Evolutionary conservation across 2,797 vertebrate genomes (phyloP), one percentile per base, ranked within the genome.

Genomic region (Squalus acanthias): DNA sequence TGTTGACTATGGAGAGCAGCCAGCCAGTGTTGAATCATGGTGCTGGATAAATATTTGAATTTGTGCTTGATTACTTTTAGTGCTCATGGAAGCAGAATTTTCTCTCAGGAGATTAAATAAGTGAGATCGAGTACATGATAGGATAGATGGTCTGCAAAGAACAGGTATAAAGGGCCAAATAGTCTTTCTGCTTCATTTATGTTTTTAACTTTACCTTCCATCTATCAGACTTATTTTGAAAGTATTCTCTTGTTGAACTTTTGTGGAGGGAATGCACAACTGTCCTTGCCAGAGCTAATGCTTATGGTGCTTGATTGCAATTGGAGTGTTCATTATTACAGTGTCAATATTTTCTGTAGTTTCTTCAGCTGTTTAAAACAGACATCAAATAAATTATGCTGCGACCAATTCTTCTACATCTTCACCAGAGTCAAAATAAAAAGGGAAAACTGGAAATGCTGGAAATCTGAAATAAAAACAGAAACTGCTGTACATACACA

Each of bases 11-110:
- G 60, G 89, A n/a, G 60, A 65, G 29, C 29, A 92, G 53, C 57
- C 87, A 89, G 29, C 89, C 89, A 65, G 60, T 63, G 5, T 17
- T 63, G 33, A 29, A 92, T 92, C 60, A n/a, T n/a, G 1, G 13
- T 20, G 15, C 60, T 92, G 89, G 1, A 92, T 63, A 92, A 92
- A 92, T 92, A 65, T 65, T 92, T 65, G 89, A 92, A n/a, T 92
- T 89, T 57, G 26, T 60, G 53, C 53, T 60, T 63, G 57, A 89
- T 63, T 89, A 63, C 88, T 63, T 63, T 92, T 60, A 89, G 53
- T 89, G 87, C 26, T 53, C 26, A 33, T 33, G 15, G 33, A 39
- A 22, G 89, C 15, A 67, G 60, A 92, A 92, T 39, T 65, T 67
- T 92, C 15, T 8, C 33, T 39, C 60, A 67, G 7, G 89, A 67